Base-by-base conservation (phyloP, 2,797 vertebrate species). In the Eidolon dupreanum region DNA sequence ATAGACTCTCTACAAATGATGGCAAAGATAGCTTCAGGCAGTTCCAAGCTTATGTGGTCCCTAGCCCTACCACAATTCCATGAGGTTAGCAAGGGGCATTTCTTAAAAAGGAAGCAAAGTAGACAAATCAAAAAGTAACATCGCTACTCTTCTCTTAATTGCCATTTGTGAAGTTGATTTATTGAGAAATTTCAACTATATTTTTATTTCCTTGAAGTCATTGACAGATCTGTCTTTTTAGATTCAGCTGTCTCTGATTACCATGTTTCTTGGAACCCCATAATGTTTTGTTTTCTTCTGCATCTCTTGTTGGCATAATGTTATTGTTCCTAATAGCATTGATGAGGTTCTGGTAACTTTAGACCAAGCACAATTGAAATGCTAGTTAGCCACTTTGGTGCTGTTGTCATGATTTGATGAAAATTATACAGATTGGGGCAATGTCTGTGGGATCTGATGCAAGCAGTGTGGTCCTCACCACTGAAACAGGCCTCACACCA, bases 171-270 rank as follows among this genome's bases (percentile, higher is more conserved):
- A 95, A 93, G 88, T 63, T 95, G 81, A 96, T 78, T 94, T 90
- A 95, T 75, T 95, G 46, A 95, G 63, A 82, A 90, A 75, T n/a
- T 87, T 77, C 20, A 70, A 95, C 83, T 89, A 74, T 96, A 91
- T 93, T 97, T 97, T 94, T 93, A 95, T 97, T 97, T 94, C 85
- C 96, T 97, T 97, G 88, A 97, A 96, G 88, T 93, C 93, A 87
- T 28, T 92, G 95, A 95, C 94, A 82, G 63, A 93, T 90, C 63
- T 66, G 65, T 97, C 61, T 93, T 97, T 97, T 97, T 74, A 88
- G 75, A 53, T 90, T 97, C 98, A 98, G 97, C 97, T 98, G 98
- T 96, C 97, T 98, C 97, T 98, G 89, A 98, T 98, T 98, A 98
- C 41, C 68, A 38, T 68, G 51, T 97, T 98, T 98, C 97, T 97